phyloP scores from a whole-genome alignment of 2,113 vertebrate species.

The Tragelaphus scriptus region DNA sequence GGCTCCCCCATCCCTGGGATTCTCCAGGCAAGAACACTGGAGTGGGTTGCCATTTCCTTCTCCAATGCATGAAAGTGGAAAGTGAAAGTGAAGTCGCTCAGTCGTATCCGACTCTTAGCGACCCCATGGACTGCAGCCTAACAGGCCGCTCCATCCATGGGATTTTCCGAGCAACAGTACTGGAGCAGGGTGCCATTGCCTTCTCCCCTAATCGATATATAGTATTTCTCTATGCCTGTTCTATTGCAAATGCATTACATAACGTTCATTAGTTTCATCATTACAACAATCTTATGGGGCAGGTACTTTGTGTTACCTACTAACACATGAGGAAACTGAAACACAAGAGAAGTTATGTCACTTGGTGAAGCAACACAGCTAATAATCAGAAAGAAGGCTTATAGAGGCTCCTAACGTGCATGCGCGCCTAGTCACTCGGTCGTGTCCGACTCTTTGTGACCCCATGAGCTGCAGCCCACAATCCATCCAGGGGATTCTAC shows the following conservation, averaged over 20 bases:
- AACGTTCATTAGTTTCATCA: not conserved
- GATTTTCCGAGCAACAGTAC: no score
- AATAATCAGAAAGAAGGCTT: not conserved
- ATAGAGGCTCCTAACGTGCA: not conserved
- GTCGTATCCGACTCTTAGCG: no score
- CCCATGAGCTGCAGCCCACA: not conserved
- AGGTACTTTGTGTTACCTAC: not conserved
- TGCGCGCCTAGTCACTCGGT: not conserved
- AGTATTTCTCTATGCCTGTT: not conserved
- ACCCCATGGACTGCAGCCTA: no score
- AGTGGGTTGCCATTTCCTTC: no score
- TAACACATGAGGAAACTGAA: not conserved
- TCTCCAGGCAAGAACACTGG: no score
- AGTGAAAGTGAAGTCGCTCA: no score
- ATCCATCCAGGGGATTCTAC: not conserved
- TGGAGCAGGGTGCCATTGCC: no score
- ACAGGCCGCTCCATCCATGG: no score
- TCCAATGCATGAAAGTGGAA: no score
- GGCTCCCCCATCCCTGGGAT: no score
- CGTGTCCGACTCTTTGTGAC: not conserved
- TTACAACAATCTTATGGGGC: not conserved
- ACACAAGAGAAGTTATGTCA: not conserved
- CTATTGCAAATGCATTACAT: not conserved
- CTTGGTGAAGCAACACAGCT: not conserved
- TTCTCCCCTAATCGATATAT: not conserved